Percentiles rank a stretch among this genome's conserved stretches.
These are phyloP conservation scores for Zaprionus obscuricornis DNA, from an alignment of 2,888 invertebrate species.

Conservation along the genomic window DNA sequence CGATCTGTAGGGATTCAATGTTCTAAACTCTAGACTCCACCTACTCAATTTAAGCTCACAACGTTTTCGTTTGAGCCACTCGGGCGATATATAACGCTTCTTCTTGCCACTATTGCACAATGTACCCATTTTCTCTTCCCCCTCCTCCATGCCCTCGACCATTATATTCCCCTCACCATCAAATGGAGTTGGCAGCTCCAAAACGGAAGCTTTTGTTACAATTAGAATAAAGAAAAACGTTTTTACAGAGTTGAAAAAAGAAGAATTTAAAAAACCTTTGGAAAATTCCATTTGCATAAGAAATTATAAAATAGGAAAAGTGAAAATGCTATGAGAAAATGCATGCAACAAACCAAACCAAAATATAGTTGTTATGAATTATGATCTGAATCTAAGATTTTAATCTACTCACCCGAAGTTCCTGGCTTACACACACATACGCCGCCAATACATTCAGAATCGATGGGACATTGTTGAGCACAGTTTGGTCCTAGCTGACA, in stretches of 20 bases:
- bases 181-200: conserved; percentile 54
- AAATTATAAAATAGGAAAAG: background rate
- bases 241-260: conserved; percentile 4
- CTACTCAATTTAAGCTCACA: conserved; percentile 81
- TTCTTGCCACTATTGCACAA: conserved; percentile 69
- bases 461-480: conserved; percentile 85
- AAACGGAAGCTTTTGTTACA: conserved; percentile 57
- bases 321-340: conserved; percentile 12
- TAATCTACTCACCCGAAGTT: conserved; percentile 79
- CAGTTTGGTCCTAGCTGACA: conserved; percentile 82
- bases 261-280: background rate
- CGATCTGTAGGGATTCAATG: too few relatives aligned
- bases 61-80: conserved; percentile 82
- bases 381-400: too few relatives aligned
- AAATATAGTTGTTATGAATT: background rate
- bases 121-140: conserved; percentile 7
- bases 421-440: conserved; percentile 83
- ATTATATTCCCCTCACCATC: conserved; percentile 33
- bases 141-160: conserved; percentile 1
- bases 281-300: too few relatives aligned
- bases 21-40: conserved; percentile 40
- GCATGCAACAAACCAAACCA: conserved; percentile 45
- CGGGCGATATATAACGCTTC: conserved; percentile 81
- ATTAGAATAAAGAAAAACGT: conserved; percentile 12
- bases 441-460: conserved; percentile 87